Evolutionary conservation across 1,140 invertebrate genomes (phyloP).

Genomic region (Drosophila chauvacae): DNA sequence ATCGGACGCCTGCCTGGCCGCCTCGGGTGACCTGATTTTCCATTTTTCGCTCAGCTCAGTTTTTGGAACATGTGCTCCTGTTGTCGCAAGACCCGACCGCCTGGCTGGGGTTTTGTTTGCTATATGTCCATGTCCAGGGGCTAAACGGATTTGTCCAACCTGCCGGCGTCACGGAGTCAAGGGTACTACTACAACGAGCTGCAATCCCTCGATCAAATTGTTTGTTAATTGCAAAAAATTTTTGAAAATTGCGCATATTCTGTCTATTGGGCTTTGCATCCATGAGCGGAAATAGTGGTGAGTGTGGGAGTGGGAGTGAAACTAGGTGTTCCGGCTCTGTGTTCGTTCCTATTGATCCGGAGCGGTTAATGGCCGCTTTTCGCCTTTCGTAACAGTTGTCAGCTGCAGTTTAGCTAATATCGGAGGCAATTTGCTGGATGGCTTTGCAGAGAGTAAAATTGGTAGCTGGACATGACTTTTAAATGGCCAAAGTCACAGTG

Average conservation of each 20-base stretch:
- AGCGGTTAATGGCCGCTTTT: conserved; percentile 46
- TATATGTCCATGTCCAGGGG: conserved; percentile 44
- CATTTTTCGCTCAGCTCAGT: conserved; percentile 60
- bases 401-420: conserved; percentile 63
- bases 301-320: conserved; percentile 7
- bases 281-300: conserved; percentile 9
- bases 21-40: conserved; percentile 70
- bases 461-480: conserved; percentile 15
- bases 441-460: conserved; percentile 10
- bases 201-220: conserved; percentile 64
- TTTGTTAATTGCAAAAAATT: conserved; percentile 75
- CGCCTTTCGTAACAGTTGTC: conserved; percentile 69
- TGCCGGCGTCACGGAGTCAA: conserved; percentile 58
- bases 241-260: conserved; percentile 60
- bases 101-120: conserved; percentile 41
- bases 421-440: conserved; percentile 39
- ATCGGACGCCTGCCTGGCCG: conserved; percentile 34
- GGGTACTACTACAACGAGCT: conserved; percentile 14
- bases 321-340: conserved; percentile 9
- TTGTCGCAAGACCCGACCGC: conserved; percentile 37
- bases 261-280: conserved; percentile 8
- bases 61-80: conserved; percentile 74
- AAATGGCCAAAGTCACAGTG: conserved; percentile 20
- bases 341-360: conserved; percentile 26
- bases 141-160: conserved; percentile 78